A percentile compares a stretch with the other conserved stretches of the same genome.
Evolutionary conservation across 2,797 vertebrate genomes (phyloP).

Genomic region (Channa striata): DNA sequence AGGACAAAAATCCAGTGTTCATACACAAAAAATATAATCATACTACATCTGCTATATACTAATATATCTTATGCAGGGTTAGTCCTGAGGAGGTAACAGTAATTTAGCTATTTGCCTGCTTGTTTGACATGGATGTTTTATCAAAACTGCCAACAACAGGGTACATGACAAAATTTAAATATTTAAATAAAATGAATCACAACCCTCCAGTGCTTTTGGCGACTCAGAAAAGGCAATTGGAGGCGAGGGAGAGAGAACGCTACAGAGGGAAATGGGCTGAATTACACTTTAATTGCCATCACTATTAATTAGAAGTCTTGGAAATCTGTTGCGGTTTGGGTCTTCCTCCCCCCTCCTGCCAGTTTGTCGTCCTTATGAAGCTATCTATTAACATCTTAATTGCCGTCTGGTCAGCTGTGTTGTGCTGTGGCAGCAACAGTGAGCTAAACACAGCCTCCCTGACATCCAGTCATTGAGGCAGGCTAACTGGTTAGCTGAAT

Average conservation of each 20-base stretch:
- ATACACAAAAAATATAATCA: not conserved
- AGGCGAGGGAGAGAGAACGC: constrained; percentile 30
- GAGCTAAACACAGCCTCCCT: constrained; percentile 60
- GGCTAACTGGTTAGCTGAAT: constrained; percentile 34
- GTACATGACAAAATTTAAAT: constrained; percentile 30
- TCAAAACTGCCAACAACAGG: constrained; percentile 45
- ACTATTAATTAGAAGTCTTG: constrained; percentile 78
- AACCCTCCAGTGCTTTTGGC: constrained; percentile 45
- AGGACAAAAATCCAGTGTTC: not conserved
- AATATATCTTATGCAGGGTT: constrained; percentile 32
- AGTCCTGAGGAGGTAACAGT: constrained; percentile 40
- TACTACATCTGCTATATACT: not conserved
- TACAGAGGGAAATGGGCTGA: constrained; percentile 54
- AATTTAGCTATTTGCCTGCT: constrained; percentile 41
- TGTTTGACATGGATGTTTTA: constrained; percentile 36
- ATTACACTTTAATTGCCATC: constrained; percentile 77
- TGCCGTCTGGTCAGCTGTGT: constrained; percentile 66
- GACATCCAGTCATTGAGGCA: constrained; percentile 41
- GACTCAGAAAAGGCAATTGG: constrained; percentile 45
- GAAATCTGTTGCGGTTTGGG: constrained; percentile 74
- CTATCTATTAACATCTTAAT: constrained; percentile 81
- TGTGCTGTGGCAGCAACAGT: constrained; percentile 54
- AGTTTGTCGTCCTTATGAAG: constrained; percentile 72
- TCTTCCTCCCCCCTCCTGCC: constrained; percentile 28
- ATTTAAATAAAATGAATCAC: constrained; percentile 35